Base-by-base conservation (phyloP, 30 jellyfish, hydroid and myxozoan genomes). In the Nemopilema nomurai region DNA sequence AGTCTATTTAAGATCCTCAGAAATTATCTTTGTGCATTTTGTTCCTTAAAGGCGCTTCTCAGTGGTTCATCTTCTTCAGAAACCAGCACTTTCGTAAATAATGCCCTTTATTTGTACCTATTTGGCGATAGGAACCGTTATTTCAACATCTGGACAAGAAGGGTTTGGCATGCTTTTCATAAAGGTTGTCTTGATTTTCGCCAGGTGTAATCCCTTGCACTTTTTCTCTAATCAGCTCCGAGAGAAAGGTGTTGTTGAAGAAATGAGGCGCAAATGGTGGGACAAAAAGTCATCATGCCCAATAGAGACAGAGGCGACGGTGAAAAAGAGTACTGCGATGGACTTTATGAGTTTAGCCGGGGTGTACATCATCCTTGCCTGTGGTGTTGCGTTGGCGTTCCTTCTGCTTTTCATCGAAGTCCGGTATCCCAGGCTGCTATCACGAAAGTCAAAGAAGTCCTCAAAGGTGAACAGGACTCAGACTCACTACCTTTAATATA, bases 191-290 rank as follows among this genome's bases (percentile, higher is more conserved):
- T n/a, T n/a, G n/a, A n/a, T n/a, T n/a, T n/a, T n/a, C n/a, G n/a
- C n/a, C 57, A 18, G 41, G 18, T 19, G 9, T 66, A 21, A 71
- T 21, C 28, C 1, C 4, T 17, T 62, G 18, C 41, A 21, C 28
- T 23, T 1, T 8, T 66, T 49, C 74, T 18, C 0, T 24, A 51
- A 50, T 63, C 64, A 87, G 96, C 74, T 91, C 20, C 90, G 97
- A 51, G 97, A 91, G 75, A 80, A 68, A 33, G 97, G 97, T 1
- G 81, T 91, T 41, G 88, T 91, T 8, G 97, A 91, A 41, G 83
- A 68, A 63, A 77, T 84, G 74, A 90, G 97, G 25, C 73, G 82
- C 26, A 85, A 79, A 79, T 91, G 97, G 97, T 91, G 97, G 97
- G 96, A 91, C 75, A 70, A 29, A 68, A 75, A 80, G 49, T 91